Evolutionary conservation across 1,140 invertebrate species (phyloP).

Genomic region (Drosophila jambulina): DNA sequence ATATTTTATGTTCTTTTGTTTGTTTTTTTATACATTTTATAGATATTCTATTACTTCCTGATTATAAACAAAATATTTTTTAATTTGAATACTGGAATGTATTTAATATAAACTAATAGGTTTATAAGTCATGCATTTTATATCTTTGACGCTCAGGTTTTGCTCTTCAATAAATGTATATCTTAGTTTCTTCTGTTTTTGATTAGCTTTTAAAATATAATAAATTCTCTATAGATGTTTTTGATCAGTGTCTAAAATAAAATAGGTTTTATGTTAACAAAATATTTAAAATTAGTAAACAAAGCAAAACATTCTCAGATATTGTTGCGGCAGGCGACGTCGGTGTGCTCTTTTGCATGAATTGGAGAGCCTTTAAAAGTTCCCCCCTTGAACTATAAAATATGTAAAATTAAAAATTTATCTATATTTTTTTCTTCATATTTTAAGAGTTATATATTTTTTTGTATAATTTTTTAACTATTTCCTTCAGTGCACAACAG

Average conservation of each 20-base stretch:
- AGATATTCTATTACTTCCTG: background rate
- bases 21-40: background rate
- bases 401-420: background rate
- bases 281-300: background rate
- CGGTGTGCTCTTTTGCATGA: background rate
- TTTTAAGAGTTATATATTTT: background rate
- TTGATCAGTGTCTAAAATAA: background rate
- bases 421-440: background rate
- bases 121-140: no score
- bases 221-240: no score
- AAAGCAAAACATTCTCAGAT: no score
- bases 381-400: background rate
- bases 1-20: no score
- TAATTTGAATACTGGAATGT: background rate
- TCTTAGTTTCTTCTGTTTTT: no score
- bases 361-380: no score
- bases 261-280: background rate
- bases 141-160: background rate
- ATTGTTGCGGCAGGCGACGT: background rate
- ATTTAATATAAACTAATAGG: background rate
- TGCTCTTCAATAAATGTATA: background rate
- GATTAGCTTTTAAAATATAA: no score
- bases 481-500: slow-evolving; percentile 41
- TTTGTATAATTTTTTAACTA: background rate
- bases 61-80: background rate